Evolutionary conservation across 1,140 invertebrate genomes (phyloP).

Genomic region (Drosophila obscura): DNA sequence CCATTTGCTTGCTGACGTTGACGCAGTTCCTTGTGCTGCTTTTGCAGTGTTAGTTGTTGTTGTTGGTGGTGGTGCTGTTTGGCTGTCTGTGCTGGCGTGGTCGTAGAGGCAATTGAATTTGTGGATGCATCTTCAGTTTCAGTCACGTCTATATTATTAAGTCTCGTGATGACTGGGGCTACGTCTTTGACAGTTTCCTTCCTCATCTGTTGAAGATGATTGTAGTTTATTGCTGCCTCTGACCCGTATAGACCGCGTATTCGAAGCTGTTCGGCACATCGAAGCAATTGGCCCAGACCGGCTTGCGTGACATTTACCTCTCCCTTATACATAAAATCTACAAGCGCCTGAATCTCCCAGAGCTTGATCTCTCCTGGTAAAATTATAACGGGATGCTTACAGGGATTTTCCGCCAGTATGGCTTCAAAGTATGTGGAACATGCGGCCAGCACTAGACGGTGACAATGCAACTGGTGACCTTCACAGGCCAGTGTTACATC

Average conservation of each 20-base stretch:
- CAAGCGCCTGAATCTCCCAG: conserved; percentile 91
- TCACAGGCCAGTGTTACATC: conserved; percentile 95
- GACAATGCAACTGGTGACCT: conserved; percentile 93
- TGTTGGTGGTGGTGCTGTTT: conserved; percentile 47
- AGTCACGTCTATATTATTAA: conserved; percentile 38
- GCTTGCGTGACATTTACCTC: conserved; percentile 94
- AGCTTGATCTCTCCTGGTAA: conserved; percentile 88
- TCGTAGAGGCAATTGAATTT: conserved; percentile 70
- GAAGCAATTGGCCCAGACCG: conserved; percentile 90
- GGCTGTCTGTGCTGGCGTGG: conserved; percentile 44
- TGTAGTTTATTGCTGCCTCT: conserved; percentile 84
- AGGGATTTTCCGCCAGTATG: conserved; percentile 91
- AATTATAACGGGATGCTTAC: conserved; percentile 93
- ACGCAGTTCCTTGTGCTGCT: conserved; percentile 43
- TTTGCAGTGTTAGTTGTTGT: conserved; percentile 36
- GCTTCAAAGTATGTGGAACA: conserved; percentile 93
- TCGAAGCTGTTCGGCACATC: conserved; percentile 92
- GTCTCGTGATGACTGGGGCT: conserved; percentile 4
- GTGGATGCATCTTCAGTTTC: conserved; percentile 72
- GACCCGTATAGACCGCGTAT: conserved; percentile 87
- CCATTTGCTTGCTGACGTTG: conserved; percentile 58
- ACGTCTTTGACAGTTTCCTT: conserved; percentile 21
- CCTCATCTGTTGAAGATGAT: conserved; percentile 70
- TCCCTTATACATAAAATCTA: conserved; percentile 95
- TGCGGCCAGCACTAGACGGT: conserved; percentile 93